Conservation (phyloP, 2,888 invertebrate species). For the Acronicta psi region DNA sequence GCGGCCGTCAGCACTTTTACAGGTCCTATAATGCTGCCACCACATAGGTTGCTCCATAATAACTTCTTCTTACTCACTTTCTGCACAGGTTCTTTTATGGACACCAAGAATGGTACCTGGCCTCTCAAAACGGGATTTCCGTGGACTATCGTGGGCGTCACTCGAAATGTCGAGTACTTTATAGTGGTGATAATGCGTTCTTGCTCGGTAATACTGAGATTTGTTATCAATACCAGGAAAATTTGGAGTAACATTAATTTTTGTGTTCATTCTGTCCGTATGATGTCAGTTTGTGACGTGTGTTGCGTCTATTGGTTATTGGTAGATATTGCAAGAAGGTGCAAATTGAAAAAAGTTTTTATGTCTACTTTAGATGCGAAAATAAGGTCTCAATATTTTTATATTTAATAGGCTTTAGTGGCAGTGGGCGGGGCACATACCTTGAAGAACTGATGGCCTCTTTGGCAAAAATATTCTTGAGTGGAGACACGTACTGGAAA, state of each 20-base stretch:
- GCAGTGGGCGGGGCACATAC: no score
- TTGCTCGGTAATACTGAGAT: conserved; percentile 2
- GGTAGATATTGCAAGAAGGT: neutral
- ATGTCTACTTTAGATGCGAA: neutral
- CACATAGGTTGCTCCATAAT: conserved; percentile 36
- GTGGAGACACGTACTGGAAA: no score
- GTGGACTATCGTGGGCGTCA: conserved; percentile 51
- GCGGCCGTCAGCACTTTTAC: conserved; percentile 53
- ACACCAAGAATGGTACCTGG: conserved; percentile 56
- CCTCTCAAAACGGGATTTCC: conserved; percentile 36
- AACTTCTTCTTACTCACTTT: conserved; percentile 1
- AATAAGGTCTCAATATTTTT: no score
- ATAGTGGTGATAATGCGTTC: conserved; percentile 46
- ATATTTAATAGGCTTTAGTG: no score
- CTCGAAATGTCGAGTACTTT: conserved; percentile 50
- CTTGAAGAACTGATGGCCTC: no score
- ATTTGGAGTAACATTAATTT: conserved; percentile 28
- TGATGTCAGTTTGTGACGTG: neutral
- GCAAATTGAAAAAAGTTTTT: neutral
- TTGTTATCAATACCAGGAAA: conserved; percentile 9
- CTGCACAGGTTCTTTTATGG: conserved; percentile 27
- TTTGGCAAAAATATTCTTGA: no score
- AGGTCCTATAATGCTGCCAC: conserved; percentile 27
- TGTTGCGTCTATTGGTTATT: neutral
- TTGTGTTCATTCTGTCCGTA: neutral